These are phyloP conservation scores for Sebastes goodei DNA, from an alignment of 2,797 vertebrate species.

Conservation along the genomic window DNA sequence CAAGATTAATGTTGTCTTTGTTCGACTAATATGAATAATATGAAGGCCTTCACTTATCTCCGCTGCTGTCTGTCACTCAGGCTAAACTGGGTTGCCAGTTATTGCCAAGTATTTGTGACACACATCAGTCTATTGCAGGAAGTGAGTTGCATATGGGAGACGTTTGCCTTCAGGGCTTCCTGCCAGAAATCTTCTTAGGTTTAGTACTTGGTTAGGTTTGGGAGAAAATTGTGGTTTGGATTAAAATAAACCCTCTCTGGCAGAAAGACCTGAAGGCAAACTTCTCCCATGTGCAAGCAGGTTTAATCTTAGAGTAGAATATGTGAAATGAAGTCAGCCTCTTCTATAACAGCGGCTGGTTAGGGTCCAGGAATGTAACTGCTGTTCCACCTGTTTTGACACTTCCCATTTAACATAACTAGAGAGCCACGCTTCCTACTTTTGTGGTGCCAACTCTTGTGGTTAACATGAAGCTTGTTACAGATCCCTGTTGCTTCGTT, in stretches of 20 bases:
- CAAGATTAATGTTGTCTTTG: not conserved
- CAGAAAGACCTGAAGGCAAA: not conserved
- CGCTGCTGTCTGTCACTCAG: not conserved
- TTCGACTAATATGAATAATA: not conserved
- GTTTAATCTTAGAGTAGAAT: not conserved
- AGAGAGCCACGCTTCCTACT: not conserved
- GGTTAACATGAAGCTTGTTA: not conserved
- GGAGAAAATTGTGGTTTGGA: not conserved
- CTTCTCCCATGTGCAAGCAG: not conserved
- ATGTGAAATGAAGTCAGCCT: not conserved
- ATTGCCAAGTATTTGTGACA: conserved; percentile 11
- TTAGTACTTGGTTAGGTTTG: not conserved
- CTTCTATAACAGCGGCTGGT: not conserved
- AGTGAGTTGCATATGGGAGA: conserved; percentile 21
- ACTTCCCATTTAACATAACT: conserved; percentile 16
- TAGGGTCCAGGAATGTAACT: not conserved
- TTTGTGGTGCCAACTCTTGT: not conserved
- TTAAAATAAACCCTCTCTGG: not conserved
- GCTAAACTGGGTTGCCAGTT: not conserved
- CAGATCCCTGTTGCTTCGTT: conserved; percentile 8
- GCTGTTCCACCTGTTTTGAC: conserved; percentile 20
- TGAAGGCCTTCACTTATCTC: not conserved
- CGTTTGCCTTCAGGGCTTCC: not conserved
- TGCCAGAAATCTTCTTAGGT: not conserved
- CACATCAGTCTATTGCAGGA: not conserved